phyloP scores from a whole-genome alignment of 2,113 vertebrate genomes.

The Percopsis transmontana region DNA sequence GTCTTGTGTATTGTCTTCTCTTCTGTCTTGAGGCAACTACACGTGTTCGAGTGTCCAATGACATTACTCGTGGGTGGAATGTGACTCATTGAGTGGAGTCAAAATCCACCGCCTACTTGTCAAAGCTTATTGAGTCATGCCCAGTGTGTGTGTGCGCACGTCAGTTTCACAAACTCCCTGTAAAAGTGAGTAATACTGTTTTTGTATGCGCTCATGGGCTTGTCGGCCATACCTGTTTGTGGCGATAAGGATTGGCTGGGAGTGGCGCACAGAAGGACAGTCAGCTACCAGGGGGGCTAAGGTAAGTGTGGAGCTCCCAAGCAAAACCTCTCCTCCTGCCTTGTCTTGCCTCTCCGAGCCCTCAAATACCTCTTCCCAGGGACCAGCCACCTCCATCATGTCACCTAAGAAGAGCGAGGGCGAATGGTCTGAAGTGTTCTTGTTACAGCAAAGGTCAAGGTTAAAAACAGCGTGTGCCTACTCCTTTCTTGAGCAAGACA shows the following conservation, averaged over 20 bases:
- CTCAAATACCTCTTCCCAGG: constrained; percentile 67
- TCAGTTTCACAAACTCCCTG: background rate
- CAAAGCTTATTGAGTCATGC: constrained; percentile 25
- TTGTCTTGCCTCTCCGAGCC: constrained; percentile 10
- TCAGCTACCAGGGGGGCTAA: constrained; percentile 45
- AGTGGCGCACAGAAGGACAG: constrained; percentile 48
- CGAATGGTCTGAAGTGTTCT: no score
- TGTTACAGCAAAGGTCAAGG: background rate
- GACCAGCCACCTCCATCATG: constrained; percentile 72
- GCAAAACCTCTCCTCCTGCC: background rate
- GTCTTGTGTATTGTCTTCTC: background rate
- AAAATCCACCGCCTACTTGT: constrained; percentile 5
- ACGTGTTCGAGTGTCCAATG: constrained; percentile 20
- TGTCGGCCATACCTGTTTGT: constrained; percentile 49
- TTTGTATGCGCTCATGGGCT: background rate
- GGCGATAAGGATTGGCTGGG: constrained; percentile 59
- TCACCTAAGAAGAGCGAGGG: constrained; percentile 36
- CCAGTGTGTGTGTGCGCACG: background rate
- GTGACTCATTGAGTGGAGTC: constrained; percentile 40
- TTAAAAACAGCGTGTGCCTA: background rate
- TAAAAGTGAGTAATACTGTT: background rate
- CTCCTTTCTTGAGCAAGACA: no score
- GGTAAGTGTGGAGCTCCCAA: constrained; percentile 47
- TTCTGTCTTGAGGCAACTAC: constrained; percentile 2
- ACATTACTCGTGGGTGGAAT: background rate